Evolutionary conservation across 2,797 vertebrate species (phyloP).

Genomic region (Tokudaia muenninki): DNA sequence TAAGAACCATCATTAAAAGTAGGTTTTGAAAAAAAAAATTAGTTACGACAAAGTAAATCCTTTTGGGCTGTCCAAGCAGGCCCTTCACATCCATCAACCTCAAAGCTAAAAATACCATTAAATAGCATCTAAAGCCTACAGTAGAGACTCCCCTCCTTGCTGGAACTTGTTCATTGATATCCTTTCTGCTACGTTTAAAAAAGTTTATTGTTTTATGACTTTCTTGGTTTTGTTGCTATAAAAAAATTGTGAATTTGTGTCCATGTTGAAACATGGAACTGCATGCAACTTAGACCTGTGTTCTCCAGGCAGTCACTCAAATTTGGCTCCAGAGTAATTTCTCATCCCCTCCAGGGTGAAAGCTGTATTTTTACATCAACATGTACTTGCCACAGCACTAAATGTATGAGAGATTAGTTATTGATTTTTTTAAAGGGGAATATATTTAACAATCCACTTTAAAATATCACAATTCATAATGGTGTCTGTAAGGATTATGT

Average conservation of each 20-base stretch:
- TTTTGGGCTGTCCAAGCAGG: background rate
- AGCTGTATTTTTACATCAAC: background rate
- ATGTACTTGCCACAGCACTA: background rate
- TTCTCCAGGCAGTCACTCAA: background rate
- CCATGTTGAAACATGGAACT: background rate
- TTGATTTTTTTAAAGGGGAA: slow-evolving; percentile 42
- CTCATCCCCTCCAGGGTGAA: background rate
- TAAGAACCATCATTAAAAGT: background rate
- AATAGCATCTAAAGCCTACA: background rate
- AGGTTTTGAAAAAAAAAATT: background rate
- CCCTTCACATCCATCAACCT: background rate
- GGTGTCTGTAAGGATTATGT: background rate
- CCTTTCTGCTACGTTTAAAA: background rate
- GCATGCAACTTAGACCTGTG: background rate
- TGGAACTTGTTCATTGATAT: background rate
- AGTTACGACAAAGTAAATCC: background rate
- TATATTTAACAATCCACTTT: slow-evolving; percentile 10
- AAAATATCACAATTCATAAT: slow-evolving; percentile 4
- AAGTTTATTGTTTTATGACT: background rate
- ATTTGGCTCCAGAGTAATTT: background rate
- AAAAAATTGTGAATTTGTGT: background rate
- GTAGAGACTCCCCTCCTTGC: background rate
- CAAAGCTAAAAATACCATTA: background rate
- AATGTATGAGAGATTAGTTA: background rate
- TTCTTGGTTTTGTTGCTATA: background rate